A percentile compares a stretch with the other conserved stretches of the same genome.
These are phyloP conservation scores for Petrosia ficiformis DNA, from an alignment of 37 sponge, comb jelly and placozoan species.

Conservation along the genomic window DNA sequence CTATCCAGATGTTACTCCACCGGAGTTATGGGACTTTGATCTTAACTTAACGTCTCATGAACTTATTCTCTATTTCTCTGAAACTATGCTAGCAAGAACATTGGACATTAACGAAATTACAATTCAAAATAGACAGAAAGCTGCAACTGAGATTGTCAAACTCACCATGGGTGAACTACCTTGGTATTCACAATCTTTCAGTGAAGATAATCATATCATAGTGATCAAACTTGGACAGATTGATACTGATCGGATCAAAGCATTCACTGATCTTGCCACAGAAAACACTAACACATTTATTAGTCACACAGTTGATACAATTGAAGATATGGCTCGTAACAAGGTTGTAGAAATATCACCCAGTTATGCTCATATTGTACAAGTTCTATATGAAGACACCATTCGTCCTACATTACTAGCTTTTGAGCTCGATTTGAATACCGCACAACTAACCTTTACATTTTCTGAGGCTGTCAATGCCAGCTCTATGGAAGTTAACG, in stretches of 20 bases:
- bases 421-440: slow-evolving; percentile 65
- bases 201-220: slow-evolving; percentile 62
- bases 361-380: slow-evolving; percentile 39
- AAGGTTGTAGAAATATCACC: slow-evolving; percentile 45
- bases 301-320: slow-evolving; percentile 32
- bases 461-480: slow-evolving; percentile 82
- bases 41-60: slow-evolving; percentile 70
- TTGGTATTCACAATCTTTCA: not conserved
- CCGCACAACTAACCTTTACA: slow-evolving; percentile 50
- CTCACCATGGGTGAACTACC: slow-evolving; percentile 56
- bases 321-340: slow-evolving; percentile 81
- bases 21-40: slow-evolving; percentile 74
- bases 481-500: slow-evolving; percentile 47
- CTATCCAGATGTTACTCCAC: slow-evolving; percentile 58
- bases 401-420: slow-evolving; percentile 50
- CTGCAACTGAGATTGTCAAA: slow-evolving; percentile 17
- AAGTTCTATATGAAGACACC: slow-evolving; percentile 35
- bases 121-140: slow-evolving; percentile 59
- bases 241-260: slow-evolving; percentile 81
- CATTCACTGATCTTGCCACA: slow-evolving; percentile 72
- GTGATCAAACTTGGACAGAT: slow-evolving; percentile 59
- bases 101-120: slow-evolving; percentile 65
- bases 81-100: slow-evolving; percentile 72
- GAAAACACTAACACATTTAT: slow-evolving; percentile 68
- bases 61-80: slow-evolving; percentile 81